Percentiles rank a stretch among this genome's conserved stretches.
phyloP scores from a whole-genome alignment of 2,888 invertebrate species.

The Rhimphoctona megacephalus region DNA sequence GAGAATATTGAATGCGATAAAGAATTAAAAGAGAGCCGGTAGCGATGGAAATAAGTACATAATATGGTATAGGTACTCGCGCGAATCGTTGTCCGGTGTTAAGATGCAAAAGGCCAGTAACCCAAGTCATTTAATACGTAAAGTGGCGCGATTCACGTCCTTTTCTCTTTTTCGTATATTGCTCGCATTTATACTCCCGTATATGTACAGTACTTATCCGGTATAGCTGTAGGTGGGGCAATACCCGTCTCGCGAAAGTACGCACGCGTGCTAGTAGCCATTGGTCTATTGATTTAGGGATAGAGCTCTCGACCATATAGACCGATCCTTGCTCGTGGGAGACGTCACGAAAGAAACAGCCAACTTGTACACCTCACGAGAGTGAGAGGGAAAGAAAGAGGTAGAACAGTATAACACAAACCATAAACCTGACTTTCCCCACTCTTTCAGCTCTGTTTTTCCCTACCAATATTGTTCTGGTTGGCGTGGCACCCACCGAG shows the following conservation, averaged over 20 bases:
- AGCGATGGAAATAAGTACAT: constrained; percentile 41
- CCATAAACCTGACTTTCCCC: constrained; percentile 13
- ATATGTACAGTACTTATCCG: constrained; percentile 34
- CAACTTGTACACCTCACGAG: neutral
- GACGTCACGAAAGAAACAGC: constrained; percentile 22
- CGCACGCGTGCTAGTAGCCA: constrained; percentile 82
- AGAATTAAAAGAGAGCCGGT: constrained; percentile 35
- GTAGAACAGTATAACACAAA: constrained; percentile 1
- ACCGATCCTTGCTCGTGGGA: constrained; percentile 30
- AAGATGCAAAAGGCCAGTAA: constrained; percentile 42
- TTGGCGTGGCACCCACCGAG: constrained; percentile 18
- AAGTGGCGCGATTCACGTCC: constrained; percentile 7
- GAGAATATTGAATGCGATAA: constrained; percentile 36
- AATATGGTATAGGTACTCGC: constrained; percentile 66
- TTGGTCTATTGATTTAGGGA: constrained; percentile 82
- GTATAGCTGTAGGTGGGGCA: constrained; percentile 71
- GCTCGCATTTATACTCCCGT: neutral
- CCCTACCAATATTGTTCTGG: constrained; percentile 9
- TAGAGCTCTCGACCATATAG: constrained; percentile 28
- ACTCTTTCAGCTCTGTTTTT: constrained; percentile 4
- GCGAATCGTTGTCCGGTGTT: constrained; percentile 50
- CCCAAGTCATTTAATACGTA: neutral
- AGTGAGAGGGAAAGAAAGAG: constrained; percentile 5
- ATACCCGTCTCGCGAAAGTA: constrained; percentile 77
- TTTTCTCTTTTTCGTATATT: neutral